Evolutionary conservation across 2,888 invertebrate genomes (phyloP), one percentile per base, ranked within the genome.

Genomic region (Choreutis nemorana): DNA sequence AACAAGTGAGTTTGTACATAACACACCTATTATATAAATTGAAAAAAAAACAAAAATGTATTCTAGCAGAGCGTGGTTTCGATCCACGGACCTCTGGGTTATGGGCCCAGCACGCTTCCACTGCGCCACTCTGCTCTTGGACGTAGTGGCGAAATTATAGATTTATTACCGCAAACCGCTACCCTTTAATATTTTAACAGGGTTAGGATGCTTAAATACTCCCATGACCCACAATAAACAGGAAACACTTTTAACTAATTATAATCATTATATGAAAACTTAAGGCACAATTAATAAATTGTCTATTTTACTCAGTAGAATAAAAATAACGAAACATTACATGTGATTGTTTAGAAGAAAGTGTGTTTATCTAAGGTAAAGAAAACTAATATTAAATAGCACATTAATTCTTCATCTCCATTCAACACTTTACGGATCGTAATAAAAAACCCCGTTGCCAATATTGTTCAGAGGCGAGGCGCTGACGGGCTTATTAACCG

Each of bases 1-100:
- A n/a, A n/a, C n/a, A n/a, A n/a, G n/a, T n/a, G n/a, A n/a, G n/a
- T n/a, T n/a, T n/a, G n/a, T n/a, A n/a, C n/a, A n/a, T n/a, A n/a
- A n/a, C n/a, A n/a, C n/a, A n/a, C n/a, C n/a, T n/a, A n/a, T n/a
- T n/a, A n/a, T n/a, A n/a, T n/a, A n/a, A n/a, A n/a, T n/a, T n/a
- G n/a, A n/a, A n/a, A n/a, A n/a, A n/a, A n/a, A n/a, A n/a, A n/a
- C n/a, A n/a, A n/a, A n/a, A n/a, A n/a, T n/a, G n/a, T n/a, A n/a
- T n/a, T n/a, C n/a, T 86, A 86, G 86, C 86, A 86, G 86, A 86
- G 87, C 89, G 87, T 89, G 87, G 88, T 89, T 89, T 89, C 89
- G 87, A 88, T 89, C 88, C 87, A 90, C 90, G 89, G 89, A 90
- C 87, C 90, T 90, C 90, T 90, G 89, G 89, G 87, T 88, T 87